Conservation (phyloP, 2,888 invertebrate species). For the Onchidella celtica region DNA sequence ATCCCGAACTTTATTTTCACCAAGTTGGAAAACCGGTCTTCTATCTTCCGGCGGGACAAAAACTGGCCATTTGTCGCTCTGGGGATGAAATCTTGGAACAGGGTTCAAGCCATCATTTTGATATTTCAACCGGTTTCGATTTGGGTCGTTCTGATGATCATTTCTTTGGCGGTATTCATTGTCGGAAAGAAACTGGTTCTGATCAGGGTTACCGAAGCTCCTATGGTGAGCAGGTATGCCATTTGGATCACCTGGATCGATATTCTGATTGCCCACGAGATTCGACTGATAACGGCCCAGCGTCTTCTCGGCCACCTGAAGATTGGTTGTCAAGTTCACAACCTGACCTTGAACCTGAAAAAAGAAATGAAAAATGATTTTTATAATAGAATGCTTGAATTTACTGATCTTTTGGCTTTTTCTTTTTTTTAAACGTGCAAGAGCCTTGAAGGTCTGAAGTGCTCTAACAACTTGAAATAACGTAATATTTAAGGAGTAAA, state of each 20-base stretch:
- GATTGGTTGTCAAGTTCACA: conserved; percentile 30
- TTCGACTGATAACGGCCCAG: not conserved
- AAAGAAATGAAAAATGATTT: conserved; percentile 1
- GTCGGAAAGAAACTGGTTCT: no score
- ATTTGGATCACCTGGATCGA: not conserved
- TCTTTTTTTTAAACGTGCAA: no score
- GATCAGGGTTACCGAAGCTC: not conserved
- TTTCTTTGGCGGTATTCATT: not conserved
- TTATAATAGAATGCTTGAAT: no score
- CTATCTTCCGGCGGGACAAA: not conserved
- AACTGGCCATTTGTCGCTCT: not conserved
- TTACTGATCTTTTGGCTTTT: no score
- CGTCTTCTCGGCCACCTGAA: not conserved
- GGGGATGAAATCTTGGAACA: conserved; percentile 13
- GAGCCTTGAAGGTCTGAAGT: no score
- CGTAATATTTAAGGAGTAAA: no score
- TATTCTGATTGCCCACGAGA: not conserved
- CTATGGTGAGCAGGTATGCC: not conserved
- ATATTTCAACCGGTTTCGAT: not conserved
- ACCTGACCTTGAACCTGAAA: conserved; percentile 42
- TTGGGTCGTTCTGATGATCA: not conserved
- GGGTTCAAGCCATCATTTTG: conserved; percentile 27
- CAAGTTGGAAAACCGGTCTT: not conserved
- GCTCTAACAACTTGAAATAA: no score
- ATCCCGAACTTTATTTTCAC: not conserved